Evolutionary conservation across 2,888 invertebrate species (phyloP).

Genomic region (Drosophila dives): DNA sequence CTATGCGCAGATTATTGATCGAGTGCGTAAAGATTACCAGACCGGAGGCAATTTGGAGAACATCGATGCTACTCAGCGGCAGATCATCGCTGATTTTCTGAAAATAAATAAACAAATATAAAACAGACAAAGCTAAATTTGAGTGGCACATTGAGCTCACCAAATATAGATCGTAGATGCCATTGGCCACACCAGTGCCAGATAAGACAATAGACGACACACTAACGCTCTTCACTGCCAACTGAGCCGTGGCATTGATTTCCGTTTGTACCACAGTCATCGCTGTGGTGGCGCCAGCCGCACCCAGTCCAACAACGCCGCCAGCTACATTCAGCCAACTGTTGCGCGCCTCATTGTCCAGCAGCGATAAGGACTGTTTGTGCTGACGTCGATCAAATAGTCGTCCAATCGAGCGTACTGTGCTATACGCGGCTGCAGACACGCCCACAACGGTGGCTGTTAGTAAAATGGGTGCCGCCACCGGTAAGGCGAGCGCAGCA

Average conservation of each 20-base stretch:
- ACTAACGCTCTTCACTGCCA: slow-evolving; percentile 76
- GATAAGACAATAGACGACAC: slow-evolving; percentile 75
- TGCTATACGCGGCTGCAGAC: slow-evolving; percentile 68
- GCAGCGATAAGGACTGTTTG: slow-evolving; percentile 67
- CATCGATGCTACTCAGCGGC: slow-evolving; percentile 60
- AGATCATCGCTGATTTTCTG: slow-evolving; percentile 74
- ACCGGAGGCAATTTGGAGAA: slow-evolving; percentile 75
- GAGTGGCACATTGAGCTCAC: slow-evolving; percentile 22
- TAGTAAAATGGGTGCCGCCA: slow-evolving; percentile 57
- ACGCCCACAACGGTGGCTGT: slow-evolving; percentile 62
- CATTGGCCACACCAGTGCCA: slow-evolving; percentile 74
- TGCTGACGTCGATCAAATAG: slow-evolving; percentile 70
- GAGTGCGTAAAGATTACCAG: slow-evolving; percentile 81
- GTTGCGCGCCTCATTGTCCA: slow-evolving; percentile 68
- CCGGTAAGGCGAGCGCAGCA: slow-evolving; percentile 60
- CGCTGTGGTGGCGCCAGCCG: slow-evolving; percentile 68
- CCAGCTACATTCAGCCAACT: slow-evolving; percentile 78
- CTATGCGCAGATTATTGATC: slow-evolving; percentile 77
- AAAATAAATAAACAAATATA: background rate
- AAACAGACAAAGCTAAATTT: too few relatives aligned
- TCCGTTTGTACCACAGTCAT: slow-evolving; percentile 50
- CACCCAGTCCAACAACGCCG: slow-evolving; percentile 70
- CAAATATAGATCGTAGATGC: slow-evolving; percentile 72
- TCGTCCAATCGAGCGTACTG: slow-evolving; percentile 60
- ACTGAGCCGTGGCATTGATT: slow-evolving; percentile 61